Percentiles rank a stretch among this genome's conserved stretches.
Conservation (phyloP, 2,888 invertebrate genomes). For the Clitarchus hookeri region DNA sequence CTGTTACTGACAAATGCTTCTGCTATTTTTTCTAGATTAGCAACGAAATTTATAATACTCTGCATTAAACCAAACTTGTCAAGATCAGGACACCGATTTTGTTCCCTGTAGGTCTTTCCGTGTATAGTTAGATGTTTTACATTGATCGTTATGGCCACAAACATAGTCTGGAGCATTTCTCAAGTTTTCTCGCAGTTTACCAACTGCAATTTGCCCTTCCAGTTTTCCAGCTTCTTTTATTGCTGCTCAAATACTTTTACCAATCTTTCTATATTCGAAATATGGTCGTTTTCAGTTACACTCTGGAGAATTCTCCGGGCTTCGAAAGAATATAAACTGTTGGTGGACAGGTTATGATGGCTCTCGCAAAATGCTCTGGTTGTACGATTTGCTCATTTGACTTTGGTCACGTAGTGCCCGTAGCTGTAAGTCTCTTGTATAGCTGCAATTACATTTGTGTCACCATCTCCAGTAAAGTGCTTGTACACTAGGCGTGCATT, state of each 20-base stretch:
- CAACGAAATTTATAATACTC: no score
- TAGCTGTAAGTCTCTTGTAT: slow-evolving; percentile 22
- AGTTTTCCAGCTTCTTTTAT: not conserved
- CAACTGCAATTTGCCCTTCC: not conserved
- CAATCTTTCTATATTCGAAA: not conserved
- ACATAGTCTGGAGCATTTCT: slow-evolving; percentile 8
- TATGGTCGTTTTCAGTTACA: not conserved
- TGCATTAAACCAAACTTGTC: not conserved
- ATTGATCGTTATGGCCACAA: not conserved
- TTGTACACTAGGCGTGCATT: slow-evolving; percentile 38
- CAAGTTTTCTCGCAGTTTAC: not conserved
- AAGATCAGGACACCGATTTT: not conserved
- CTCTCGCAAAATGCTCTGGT: slow-evolving; percentile 31
- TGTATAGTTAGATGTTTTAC: not conserved
- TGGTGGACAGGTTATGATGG: slow-evolving; percentile 31
- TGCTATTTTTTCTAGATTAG: not conserved
- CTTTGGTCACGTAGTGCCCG: slow-evolving; percentile 32
- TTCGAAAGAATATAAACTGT: slow-evolving; percentile 11
- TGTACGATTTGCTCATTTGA: slow-evolving; percentile 39
- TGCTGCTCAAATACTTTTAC: not conserved
- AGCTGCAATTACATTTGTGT: slow-evolving; percentile 9
- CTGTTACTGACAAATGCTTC: slow-evolving; percentile 5
- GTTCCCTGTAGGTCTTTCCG: not conserved
- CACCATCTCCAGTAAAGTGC: slow-evolving; percentile 38
- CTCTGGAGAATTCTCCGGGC: not conserved